Conservation (phyloP, 2,888 invertebrate species). For the Amphimallon solstitiale region DNA sequence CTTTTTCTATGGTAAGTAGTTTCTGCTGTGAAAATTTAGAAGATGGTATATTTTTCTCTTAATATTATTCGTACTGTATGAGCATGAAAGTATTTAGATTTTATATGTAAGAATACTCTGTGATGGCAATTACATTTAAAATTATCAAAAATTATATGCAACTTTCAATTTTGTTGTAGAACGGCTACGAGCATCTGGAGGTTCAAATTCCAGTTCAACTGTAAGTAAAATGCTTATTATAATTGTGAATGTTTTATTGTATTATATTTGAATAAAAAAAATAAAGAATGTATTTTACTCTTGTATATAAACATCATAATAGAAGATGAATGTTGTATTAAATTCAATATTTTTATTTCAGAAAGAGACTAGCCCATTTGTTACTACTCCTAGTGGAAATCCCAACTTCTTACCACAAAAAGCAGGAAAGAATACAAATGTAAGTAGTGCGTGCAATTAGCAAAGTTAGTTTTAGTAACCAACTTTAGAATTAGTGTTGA, state of each 20-base stretch:
- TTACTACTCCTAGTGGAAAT: slow-evolving; percentile 89
- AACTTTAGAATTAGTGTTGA: too few species aligned
- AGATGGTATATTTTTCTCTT: slow-evolving; percentile 19
- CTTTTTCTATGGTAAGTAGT: slow-evolving; percentile 35
- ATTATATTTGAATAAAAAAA: too few species aligned
- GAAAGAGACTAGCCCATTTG: slow-evolving; percentile 84
- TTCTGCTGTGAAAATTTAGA: slow-evolving; percentile 25
- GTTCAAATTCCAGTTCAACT: slow-evolving; percentile 63
- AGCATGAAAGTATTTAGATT: slow-evolving; percentile 22
- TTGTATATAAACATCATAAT: background rate
- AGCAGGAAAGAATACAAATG: slow-evolving; percentile 76
- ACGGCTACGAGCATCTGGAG: slow-evolving; percentile 69
- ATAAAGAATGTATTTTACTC: background rate
- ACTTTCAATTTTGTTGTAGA: slow-evolving; percentile 62
- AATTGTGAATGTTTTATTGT: background rate
- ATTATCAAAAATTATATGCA: background rate
- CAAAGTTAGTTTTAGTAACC: too few species aligned
- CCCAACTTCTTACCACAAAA: slow-evolving; percentile 94
- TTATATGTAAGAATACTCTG: background rate
- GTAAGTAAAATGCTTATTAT: slow-evolving; percentile 58
- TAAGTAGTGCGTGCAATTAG: too few species aligned
- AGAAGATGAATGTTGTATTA: background rate
- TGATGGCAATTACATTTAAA: background rate
- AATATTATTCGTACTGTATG: slow-evolving; percentile 23
- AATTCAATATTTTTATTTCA: slow-evolving; percentile 48